A percentile compares a stretch with the other conserved stretches of the same genome.
phyloP scores from a whole-genome alignment of 2,113 vertebrate genomes.

The rat (Rattus norvegicus) region DNA sequence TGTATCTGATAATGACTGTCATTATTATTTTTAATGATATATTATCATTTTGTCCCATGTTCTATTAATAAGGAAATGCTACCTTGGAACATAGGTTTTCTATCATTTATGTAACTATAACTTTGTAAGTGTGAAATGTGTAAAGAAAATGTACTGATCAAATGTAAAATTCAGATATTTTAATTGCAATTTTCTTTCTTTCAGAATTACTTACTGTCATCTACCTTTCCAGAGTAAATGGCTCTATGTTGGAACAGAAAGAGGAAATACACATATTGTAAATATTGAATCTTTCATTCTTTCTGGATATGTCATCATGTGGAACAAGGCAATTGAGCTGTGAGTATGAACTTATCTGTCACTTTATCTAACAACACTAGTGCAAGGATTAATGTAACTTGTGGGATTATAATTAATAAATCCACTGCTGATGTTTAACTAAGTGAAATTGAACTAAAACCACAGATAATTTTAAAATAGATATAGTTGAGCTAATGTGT shows the following conservation, averaged over 20 bases:
- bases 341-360: conserved; percentile 87
- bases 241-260: conserved; percentile 98
- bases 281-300: conserved; percentile 99
- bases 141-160: conserved; percentile 66
- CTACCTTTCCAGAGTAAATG: conserved; percentile 99
- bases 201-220: conserved; percentile 98
- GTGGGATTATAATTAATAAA: conserved; percentile 5
- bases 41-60: not conserved
- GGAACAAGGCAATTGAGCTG: conserved; percentile 99
- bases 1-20: conserved; percentile 32
- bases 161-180: conserved; percentile 74
- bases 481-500: not conserved
- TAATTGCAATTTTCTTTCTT: conserved; percentile 78
- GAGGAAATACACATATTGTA: conserved; percentile 98
- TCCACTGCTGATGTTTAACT: conserved; percentile 35
- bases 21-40: conserved; percentile 51
- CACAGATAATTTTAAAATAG: conserved; percentile 44
- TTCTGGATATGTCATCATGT: conserved; percentile 99
- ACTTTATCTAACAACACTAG: conserved; percentile 56
- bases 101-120: conserved; percentile 48
- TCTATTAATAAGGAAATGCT: conserved; percentile 4
- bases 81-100: conserved; percentile 19
- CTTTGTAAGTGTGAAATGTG: not conserved
- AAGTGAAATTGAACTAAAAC: conserved; percentile 25
- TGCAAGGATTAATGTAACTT: conserved; percentile 25